These are phyloP conservation scores for Selenia dentaria DNA, from an alignment of 2,888 invertebrate genomes.

Conservation along the genomic window DNA sequence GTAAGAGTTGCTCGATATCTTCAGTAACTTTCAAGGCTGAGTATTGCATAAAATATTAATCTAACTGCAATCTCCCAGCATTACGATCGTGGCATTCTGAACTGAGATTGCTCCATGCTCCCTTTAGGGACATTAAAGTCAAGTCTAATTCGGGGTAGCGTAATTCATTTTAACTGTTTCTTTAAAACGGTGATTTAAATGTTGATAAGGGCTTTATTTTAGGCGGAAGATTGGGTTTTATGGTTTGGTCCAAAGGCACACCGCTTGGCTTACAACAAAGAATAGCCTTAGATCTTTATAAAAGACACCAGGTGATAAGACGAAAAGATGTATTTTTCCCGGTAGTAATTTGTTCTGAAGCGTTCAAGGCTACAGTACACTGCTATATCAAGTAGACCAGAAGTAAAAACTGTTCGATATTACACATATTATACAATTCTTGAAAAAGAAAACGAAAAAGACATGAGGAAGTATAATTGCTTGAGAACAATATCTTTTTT, in stretches of 20 bases:
- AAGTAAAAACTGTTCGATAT: too few relatives aligned
- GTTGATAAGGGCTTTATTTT: slow-evolving; percentile 17
- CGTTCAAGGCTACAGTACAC: too few relatives aligned
- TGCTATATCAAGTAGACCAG: too few relatives aligned
- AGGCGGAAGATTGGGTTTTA: slow-evolving; percentile 7
- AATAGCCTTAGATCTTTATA: background rate
- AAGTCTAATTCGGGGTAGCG: slow-evolving; percentile 13
- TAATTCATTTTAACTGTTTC: slow-evolving; percentile 15
- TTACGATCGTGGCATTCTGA: slow-evolving; percentile 11
- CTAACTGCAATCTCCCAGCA: slow-evolving; percentile 37
- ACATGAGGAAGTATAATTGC: too few relatives aligned
- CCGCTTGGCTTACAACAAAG: background rate
- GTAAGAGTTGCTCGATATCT: too few relatives aligned
- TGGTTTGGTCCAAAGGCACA: background rate
- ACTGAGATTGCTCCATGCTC: slow-evolving; percentile 3
- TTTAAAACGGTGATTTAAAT: slow-evolving; percentile 14
- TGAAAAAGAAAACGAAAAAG: too few relatives aligned
- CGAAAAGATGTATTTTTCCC: background rate
- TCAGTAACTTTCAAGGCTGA: background rate
- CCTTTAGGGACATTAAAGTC: slow-evolving; percentile 8
- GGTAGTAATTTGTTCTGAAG: too few relatives aligned
- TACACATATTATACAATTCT: too few relatives aligned
- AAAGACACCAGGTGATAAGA: too few relatives aligned
- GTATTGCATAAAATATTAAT: slow-evolving; percentile 27
- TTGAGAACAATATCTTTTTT: too few relatives aligned